Percentiles rank a stretch among this genome's conserved stretches.
phyloP scores from a whole-genome alignment of 2,113 vertebrate species.

The Dissostichus mawsoni region DNA sequence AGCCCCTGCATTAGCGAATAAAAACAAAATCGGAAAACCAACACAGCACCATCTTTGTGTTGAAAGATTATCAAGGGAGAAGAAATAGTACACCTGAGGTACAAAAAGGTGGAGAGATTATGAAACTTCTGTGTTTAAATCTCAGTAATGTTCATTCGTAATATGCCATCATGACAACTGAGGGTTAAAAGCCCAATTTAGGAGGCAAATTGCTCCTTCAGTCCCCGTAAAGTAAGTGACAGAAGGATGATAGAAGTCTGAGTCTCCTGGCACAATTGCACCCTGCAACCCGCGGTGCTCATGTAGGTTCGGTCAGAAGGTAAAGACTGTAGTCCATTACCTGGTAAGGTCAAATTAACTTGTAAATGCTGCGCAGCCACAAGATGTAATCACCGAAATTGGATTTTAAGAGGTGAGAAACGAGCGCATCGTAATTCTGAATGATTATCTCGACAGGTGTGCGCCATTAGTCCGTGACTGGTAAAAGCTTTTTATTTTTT shows the following conservation, averaged over 20 bases:
- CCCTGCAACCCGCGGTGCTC: conserved; percentile 44
- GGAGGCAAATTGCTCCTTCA: conserved; percentile 61
- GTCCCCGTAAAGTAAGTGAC: conserved; percentile 42
- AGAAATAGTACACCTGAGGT: neutral
- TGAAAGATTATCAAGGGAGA: neutral
- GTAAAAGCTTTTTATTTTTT: conserved; percentile 34
- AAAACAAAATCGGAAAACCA: neutral
- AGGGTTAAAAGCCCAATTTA: conserved; percentile 71
- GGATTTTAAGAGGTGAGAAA: conserved; percentile 72
- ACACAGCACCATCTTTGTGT: neutral
- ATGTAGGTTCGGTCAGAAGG: conserved; percentile 36
- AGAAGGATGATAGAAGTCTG: neutral
- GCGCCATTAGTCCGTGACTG: conserved; percentile 21
- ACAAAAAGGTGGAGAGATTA: conserved; percentile 8
- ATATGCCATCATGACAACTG: conserved; percentile 49
- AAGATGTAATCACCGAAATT: conserved; percentile 75
- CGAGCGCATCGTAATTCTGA: conserved; percentile 69
- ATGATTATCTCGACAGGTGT: conserved; percentile 75
- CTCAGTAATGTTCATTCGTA: conserved; percentile 38
- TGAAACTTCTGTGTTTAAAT: conserved; percentile 12
- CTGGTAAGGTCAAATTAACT: conserved; percentile 60
- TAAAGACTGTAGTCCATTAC: conserved; percentile 73
- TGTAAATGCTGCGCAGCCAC: conserved; percentile 40
- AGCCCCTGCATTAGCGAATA: neutral
- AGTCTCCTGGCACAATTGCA: conserved; percentile 58